Conservation (phyloP, 2,888 invertebrate species). For the Metalampra italica region DNA sequence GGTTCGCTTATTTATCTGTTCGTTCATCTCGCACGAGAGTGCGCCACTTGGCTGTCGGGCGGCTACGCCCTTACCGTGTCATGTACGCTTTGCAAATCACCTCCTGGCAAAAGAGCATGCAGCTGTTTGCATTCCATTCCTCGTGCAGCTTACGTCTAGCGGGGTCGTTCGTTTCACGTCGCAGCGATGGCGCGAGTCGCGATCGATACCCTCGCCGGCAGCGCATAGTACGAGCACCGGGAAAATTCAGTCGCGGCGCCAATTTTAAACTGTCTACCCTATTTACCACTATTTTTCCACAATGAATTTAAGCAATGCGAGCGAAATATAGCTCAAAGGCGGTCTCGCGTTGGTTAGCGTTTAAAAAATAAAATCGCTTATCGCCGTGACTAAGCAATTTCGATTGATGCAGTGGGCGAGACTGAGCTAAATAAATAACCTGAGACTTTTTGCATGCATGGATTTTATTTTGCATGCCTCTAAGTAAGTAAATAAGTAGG, state of each 20-base stretch:
- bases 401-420: constrained; percentile 23
- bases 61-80: constrained; percentile 67
- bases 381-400: constrained; percentile 39
- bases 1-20: constrained; percentile 64
- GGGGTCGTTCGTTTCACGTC: constrained; percentile 23
- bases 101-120: constrained; percentile 41
- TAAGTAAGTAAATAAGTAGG: too few relatives aligned
- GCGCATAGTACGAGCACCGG: constrained; percentile 26
- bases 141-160: constrained; percentile 32
- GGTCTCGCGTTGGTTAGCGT: constrained; percentile 5
- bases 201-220: constrained; percentile 58
- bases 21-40: constrained; percentile 74
- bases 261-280: constrained; percentile 49
- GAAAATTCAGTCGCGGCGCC: constrained; percentile 58
- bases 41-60: constrained; percentile 70
- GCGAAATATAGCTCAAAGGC: not conserved
- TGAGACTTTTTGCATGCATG: constrained; percentile 16
- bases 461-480: not conserved
- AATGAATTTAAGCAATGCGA: constrained; percentile 18
- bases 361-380: constrained; percentile 18
- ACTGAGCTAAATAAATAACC: constrained; percentile 24
- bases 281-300: constrained; percentile 28
- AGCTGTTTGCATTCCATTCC: constrained; percentile 54
- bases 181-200: constrained; percentile 60
- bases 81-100: constrained; percentile 56